A percentile compares a stretch with the other conserved stretches of the same genome.
These are phyloP conservation scores for Resseliella maxima DNA, from an alignment of 2,888 invertebrate genomes.

Conservation along the genomic window DNA sequence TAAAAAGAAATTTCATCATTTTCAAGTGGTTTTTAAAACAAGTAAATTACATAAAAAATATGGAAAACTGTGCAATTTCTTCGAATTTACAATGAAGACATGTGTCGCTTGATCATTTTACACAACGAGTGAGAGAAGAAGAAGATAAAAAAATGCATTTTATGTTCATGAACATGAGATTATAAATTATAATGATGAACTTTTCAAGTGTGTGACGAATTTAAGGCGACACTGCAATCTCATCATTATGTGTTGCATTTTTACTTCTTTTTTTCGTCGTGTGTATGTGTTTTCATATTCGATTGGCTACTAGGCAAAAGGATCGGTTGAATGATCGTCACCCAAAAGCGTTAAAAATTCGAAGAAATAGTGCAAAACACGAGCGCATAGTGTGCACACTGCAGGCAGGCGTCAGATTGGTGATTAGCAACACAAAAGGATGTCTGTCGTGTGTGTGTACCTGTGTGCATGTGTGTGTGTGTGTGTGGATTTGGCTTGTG, in stretches of 20 bases:
- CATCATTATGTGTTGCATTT: too few species aligned
- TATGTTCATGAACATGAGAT: too few species aligned
- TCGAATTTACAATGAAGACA: not conserved
- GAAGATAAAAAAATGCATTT: too few species aligned
- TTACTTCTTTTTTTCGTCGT: not conserved
- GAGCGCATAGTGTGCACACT: not conserved
- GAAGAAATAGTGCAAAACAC: not conserved
- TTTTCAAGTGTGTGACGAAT: constrained; percentile 2
- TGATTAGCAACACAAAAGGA: not conserved
- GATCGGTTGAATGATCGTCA: not conserved
- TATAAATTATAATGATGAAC: not conserved
- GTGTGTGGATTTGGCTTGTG: not conserved
- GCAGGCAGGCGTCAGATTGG: not conserved
- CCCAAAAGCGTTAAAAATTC: not conserved
- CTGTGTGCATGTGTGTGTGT: too few species aligned
- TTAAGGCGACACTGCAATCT: not conserved
- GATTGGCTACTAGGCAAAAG: not conserved
- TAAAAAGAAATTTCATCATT: too few species aligned
- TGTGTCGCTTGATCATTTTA: not conserved
- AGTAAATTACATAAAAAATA: too few species aligned
- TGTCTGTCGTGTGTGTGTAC: not conserved
- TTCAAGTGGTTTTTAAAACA: too few species aligned
- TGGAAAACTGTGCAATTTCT: not conserved
- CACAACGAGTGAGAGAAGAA: not conserved
- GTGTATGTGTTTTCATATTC: too few species aligned